Base-by-base conservation (phyloP, 2,113 vertebrate species). In the Boleophthalmus pectinirostris region DNA sequence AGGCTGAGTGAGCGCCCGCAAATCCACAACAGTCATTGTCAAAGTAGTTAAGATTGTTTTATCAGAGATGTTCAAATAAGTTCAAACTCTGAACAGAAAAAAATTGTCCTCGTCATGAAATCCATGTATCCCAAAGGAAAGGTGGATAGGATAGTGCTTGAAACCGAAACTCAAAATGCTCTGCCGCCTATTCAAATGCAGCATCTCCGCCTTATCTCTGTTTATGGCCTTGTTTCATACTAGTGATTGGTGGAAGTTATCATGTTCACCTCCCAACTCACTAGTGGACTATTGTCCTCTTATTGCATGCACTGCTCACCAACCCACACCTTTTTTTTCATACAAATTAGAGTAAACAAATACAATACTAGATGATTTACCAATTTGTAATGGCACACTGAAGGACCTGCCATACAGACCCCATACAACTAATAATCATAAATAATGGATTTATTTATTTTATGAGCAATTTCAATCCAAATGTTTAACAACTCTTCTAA, bases 1-100 rank as follows among this genome's bases (percentile, higher is more conserved):
- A 1, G 93, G 95, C 47, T 90, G 87, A 35, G 80, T 93, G 21
- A 96, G 16, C 0, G 91, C 84, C 0, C 29, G 84, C 0, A 86
- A n/a, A 45, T 95, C 88, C 72, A 94, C 70, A 0, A 9, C 10
- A 0, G 38, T 29, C 79, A 90, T 66, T 51, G 54, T 58, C 71
- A 68, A 2, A 71, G 20, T 5, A 54, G 68, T 57, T 25, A 12
- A 57, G 51, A 66, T 46, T 23, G 24, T 61, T 29, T 25, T n/a
- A 65, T 43, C 25, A 29, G 1, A 53, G 23, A 70, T 68, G 47
- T 15, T 18, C 13, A 38, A 47, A 71, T 8, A 64, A n/a, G 18
- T n/a, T 64, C 33, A 43, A 43, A n/a, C 43, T 47, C 2, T 21
- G 9, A n/a, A 6, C 24, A 33, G 15, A 49, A 23, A 11, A 51